Evolutionary conservation across 2,888 invertebrate genomes (phyloP).

Genomic region (Uropetala carovei): DNA sequence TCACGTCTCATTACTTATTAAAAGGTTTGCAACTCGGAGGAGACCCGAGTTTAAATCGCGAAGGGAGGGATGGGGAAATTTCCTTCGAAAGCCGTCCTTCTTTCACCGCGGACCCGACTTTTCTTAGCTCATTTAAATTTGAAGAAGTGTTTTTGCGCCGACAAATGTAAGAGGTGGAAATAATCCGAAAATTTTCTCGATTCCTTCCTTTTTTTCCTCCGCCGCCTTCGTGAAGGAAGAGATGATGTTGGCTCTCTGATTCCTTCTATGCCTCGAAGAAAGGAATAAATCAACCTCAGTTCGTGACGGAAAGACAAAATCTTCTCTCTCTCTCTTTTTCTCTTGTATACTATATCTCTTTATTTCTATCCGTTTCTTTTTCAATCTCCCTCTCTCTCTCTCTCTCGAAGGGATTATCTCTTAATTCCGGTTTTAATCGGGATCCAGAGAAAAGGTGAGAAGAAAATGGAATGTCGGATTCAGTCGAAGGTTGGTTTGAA

Average conservation of each 20-base stretch:
- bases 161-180: background rate
- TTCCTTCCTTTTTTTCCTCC: background rate
- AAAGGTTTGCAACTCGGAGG: conserved; percentile 20
- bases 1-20: conserved; percentile 38
- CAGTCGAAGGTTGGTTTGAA: background rate
- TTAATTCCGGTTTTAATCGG: too few relatives aligned
- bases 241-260: too few relatives aligned
- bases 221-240: background rate
- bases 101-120: too few relatives aligned
- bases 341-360: background rate
- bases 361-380: background rate
- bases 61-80: background rate
- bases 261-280: background rate
- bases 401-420: background rate
- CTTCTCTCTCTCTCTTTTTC: background rate
- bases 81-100: too few relatives aligned
- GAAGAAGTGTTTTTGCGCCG: background rate
- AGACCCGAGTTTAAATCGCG: background rate
- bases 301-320: background rate
- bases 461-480: background rate
- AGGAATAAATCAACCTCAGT: background rate
- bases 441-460: background rate
- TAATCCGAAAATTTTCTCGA: background rate
- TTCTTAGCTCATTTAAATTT: too few relatives aligned
- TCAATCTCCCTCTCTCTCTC: background rate